A percentile compares a stretch with the other conserved stretches of the same genome.
These are phyloP conservation scores for Alethe diademata DNA, from an alignment of 2,113 vertebrate species.

Conservation along the genomic window DNA sequence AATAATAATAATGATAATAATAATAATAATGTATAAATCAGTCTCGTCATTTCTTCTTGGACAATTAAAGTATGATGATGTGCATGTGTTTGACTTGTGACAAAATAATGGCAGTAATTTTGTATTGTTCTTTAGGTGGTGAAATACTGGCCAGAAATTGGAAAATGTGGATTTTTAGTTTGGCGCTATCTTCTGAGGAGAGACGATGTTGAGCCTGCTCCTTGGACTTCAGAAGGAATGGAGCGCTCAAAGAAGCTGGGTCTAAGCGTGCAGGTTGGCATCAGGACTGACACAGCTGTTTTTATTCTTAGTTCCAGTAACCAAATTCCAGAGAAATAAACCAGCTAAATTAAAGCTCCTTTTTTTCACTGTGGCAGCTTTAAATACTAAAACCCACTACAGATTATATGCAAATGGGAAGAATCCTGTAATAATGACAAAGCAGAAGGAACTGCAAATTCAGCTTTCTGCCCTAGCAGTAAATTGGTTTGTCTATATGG, in stretches of 20 bases:
- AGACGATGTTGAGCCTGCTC: slow-evolving; percentile 94
- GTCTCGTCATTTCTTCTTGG: neutral
- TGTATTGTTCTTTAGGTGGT: slow-evolving; percentile 84
- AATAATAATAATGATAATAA: too few species aligned
- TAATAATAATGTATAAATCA: neutral
- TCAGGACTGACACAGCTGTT: neutral
- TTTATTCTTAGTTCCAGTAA: neutral
- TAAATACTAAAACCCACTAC: neutral
- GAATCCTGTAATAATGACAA: neutral
- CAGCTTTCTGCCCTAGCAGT: neutral
- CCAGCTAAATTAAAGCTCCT: neutral
- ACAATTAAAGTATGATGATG: neutral
- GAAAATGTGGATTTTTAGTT: slow-evolving; percentile 96
- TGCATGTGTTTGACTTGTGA: neutral
- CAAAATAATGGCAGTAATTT: neutral
- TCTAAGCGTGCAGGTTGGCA: slow-evolving; percentile 88
- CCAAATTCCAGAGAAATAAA: neutral
- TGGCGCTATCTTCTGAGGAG: slow-evolving; percentile 96
- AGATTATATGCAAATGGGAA: neutral
- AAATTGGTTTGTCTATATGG: neutral
- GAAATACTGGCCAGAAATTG: slow-evolving; percentile 99
- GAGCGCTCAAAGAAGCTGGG: slow-evolving; percentile 92
- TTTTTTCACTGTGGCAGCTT: neutral
- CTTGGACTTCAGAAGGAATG: slow-evolving; percentile 94
- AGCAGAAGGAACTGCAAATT: neutral